Base-by-base conservation (phyloP, 2,113 vertebrate species). In the Dasypus novemcinctus region DNA sequence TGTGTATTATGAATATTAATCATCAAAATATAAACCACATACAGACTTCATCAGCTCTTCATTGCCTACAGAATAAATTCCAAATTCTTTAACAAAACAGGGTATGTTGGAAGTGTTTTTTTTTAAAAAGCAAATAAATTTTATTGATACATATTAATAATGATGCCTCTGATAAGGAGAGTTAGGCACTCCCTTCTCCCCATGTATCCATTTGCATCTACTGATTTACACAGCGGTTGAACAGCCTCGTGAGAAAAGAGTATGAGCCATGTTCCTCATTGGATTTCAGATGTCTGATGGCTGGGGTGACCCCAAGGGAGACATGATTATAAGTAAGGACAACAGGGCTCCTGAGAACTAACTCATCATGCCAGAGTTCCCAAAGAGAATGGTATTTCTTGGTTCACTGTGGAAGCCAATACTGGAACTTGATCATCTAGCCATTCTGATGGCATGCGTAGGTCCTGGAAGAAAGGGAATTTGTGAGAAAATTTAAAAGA, bases 51-150 rank as follows among this genome's bases (percentile, higher is more conserved):
- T 66, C 66, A 43, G 43, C 31, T 71, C 43, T 64, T 64, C 87
- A 72, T 87, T 93, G 43, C 71, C 63, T 64, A 29, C 69, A 78
- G 76, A 91, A 93, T 78, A 75, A 87, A 96, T 29, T 76, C 59
- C 18, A 66, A 25, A 17, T 72, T 38, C 43, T 31, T 78, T 71
- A 87, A 41, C 27, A 57, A 76, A 87, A 13, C 33, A 59, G 83
- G 52, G 10, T 59, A 38, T 52, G 23, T 61, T 63, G 69, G 69
- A 91, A 54, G 38, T 23, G 61, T 36, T 38, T 46, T 46, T 46
- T 46, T 46, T 46, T 46, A 49, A 49, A 5, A 49, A n/a, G n/a
- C n/a, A n/a, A 49, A 49, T 9, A 49, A 49, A 49, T 49, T 49
- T 49, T 49, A 49, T 49, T 49, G 46, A 49, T 49, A 49, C 46